Conservation (phyloP, 2,888 invertebrate species). For the Agonopterix heracliana region DNA sequence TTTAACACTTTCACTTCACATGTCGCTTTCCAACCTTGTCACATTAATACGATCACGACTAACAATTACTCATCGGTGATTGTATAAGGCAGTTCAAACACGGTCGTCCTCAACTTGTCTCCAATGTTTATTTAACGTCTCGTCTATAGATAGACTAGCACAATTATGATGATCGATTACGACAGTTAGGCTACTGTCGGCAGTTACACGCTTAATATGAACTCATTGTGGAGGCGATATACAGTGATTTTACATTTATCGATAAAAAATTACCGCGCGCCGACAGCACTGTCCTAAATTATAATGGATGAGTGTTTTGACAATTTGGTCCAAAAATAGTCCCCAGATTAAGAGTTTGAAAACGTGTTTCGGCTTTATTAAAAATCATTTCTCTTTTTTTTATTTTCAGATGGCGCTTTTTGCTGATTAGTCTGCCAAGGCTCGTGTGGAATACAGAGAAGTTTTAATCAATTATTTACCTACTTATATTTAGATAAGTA, state of each 20-base stretch:
- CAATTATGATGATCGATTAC: conserved; percentile 62
- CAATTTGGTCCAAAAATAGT: conserved; percentile 18
- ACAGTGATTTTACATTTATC: conserved; percentile 37
- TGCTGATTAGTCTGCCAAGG: neutral
- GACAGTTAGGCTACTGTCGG: conserved; percentile 40
- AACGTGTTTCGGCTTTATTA: neutral
- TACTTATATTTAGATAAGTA: no score
- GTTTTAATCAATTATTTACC: neutral
- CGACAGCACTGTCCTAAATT: conserved; percentile 51
- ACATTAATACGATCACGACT: conserved; percentile 28
- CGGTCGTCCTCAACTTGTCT: conserved; percentile 50
- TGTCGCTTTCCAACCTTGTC: conserved; percentile 32
- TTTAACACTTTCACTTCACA: conserved; percentile 33
- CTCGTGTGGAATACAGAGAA: neutral
- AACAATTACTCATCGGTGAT: conserved; percentile 33
- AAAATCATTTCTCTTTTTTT: conserved; percentile 9
- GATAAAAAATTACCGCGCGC: conserved; percentile 39
- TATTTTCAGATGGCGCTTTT: conserved; percentile 5
- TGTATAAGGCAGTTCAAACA: conserved; percentile 42
- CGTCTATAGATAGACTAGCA: conserved; percentile 33
- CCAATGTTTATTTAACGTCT: conserved; percentile 45
- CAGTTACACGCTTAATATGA: conserved; percentile 42
- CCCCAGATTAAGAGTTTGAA: no score
- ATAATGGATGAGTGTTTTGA: conserved; percentile 45
- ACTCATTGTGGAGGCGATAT: conserved; percentile 38